These are phyloP conservation scores for Erinaceus europaeus DNA, from an alignment of 2,113 vertebrate species.

Conservation along the genomic window DNA sequence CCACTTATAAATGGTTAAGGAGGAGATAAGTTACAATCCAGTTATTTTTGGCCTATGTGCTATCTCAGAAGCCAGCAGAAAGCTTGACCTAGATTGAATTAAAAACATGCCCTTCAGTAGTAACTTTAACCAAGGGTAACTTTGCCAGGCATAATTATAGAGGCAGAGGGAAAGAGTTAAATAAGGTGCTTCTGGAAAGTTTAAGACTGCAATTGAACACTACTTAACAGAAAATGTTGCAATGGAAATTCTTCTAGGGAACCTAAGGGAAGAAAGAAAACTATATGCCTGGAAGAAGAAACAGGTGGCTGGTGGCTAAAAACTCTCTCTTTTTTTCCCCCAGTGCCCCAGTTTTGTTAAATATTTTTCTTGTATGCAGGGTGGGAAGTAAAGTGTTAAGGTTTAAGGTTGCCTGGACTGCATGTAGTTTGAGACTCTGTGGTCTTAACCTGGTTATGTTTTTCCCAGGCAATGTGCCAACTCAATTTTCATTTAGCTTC, in stretches of 20 bases:
- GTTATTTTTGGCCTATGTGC: slow-evolving; percentile 75
- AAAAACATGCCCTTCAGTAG: slow-evolving; percentile 67
- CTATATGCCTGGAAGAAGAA: background rate
- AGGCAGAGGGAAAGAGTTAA: slow-evolving; percentile 59
- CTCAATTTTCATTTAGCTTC: background rate
- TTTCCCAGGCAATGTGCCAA: background rate
- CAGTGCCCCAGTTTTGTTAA: slow-evolving; percentile 30
- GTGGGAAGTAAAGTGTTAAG: background rate
- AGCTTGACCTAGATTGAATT: slow-evolving; percentile 69
- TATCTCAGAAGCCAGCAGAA: slow-evolving; percentile 63
- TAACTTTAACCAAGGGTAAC: slow-evolving; percentile 66
- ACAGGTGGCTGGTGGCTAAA: background rate
- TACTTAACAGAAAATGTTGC: slow-evolving; percentile 47
- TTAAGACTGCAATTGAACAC: slow-evolving; percentile 71
- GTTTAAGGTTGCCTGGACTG: background rate
- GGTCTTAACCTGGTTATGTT: background rate
- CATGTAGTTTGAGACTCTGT: background rate
- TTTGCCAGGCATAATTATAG: slow-evolving; percentile 55
- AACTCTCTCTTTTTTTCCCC: background rate
- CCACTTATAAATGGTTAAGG: background rate
- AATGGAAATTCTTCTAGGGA: slow-evolving; percentile 64
- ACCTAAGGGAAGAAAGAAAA: slow-evolving; percentile 1
- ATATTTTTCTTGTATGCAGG: background rate
- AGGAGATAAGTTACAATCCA: background rate
- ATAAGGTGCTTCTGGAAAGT: slow-evolving; percentile 71